phyloP scores from a whole-genome alignment of 2,113 vertebrate species.

The Lucifuga dentata region DNA sequence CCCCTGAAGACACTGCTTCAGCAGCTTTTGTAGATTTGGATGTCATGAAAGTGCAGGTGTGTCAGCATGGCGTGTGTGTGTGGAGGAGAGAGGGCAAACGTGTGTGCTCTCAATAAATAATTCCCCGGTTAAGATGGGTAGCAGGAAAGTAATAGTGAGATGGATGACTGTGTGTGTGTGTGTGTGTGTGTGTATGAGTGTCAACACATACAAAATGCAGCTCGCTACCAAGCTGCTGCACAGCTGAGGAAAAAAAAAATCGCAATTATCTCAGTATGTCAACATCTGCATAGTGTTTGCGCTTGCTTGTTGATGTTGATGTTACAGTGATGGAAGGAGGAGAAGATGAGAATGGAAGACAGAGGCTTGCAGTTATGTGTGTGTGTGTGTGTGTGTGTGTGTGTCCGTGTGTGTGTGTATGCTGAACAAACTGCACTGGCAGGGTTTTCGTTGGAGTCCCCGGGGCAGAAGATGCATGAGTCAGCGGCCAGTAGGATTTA shows the following conservation, averaged over 20 bases:
- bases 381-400: constrained; percentile 3
- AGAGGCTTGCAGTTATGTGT: constrained; percentile 30
- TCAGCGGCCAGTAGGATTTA: constrained; percentile 93
- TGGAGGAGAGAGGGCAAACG: constrained; percentile 6
- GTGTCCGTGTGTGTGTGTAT: constrained; percentile 2
- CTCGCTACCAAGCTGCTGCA: constrained; percentile 17
- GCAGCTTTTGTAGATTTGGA: constrained; percentile 72
- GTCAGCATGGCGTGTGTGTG: constrained; percentile 46
- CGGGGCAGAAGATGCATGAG: constrained; percentile 88
- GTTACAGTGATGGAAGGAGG: constrained; percentile 44
- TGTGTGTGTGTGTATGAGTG: constrained; percentile 20
- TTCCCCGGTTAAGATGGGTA: constrained; percentile 51
- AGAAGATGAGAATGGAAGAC: constrained; percentile 52
- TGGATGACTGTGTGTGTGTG: constrained; percentile 23
- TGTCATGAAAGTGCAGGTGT: constrained; percentile 72
- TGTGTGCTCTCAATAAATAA: constrained; percentile 64
- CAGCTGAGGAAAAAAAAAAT: constrained; percentile 40
- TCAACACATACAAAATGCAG: constrained; percentile 34
- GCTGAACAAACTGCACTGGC: constrained; percentile 83
- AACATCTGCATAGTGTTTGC: constrained; percentile 47
- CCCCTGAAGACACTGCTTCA: constrained; percentile 65
- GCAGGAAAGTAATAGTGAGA: constrained; percentile 52
- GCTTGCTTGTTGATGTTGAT: constrained; percentile 26
- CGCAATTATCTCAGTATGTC: constrained; percentile 48
- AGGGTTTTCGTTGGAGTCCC: constrained; percentile 83